Conservation (phyloP, 2,888 invertebrate genomes). For the Fragum sueziense region DNA sequence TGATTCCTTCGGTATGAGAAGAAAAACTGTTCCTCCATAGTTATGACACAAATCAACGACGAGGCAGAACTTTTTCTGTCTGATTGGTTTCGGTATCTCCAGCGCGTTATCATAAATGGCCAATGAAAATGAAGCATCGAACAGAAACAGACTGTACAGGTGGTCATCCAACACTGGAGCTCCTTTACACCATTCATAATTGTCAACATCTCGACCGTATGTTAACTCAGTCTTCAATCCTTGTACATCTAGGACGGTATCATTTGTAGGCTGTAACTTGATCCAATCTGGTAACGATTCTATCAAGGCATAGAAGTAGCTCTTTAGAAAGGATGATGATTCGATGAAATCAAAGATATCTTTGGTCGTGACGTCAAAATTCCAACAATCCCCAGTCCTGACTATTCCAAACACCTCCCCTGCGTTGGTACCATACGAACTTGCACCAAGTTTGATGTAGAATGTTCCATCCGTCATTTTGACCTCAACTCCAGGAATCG, state of each 20-base stretch:
- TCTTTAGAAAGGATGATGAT: slow-evolving; percentile 10
- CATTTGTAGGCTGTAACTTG: not conserved
- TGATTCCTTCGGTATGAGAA: slow-evolving; percentile 49
- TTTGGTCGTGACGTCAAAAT: slow-evolving; percentile 9
- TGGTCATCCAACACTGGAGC: slow-evolving; percentile 30
- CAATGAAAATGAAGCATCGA: slow-evolving; percentile 36
- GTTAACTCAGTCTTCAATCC: slow-evolving; percentile 18
- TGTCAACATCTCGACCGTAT: slow-evolving; percentile 18
- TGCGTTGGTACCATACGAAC: not conserved
- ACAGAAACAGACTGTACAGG: slow-evolving; percentile 34
- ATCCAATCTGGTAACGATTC: slow-evolving; percentile 17
- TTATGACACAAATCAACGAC: slow-evolving; percentile 48
- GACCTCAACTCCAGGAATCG: slow-evolving; percentile 13
- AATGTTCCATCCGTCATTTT: not conserved
- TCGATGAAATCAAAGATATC: slow-evolving; percentile 15
- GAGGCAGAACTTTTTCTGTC: slow-evolving; percentile 37
- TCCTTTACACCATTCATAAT: slow-evolving; percentile 26
- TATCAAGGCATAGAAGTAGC: not conserved
- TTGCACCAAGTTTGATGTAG: slow-evolving; percentile 3
- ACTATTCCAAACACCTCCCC: slow-evolving; percentile 6
- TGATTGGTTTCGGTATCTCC: slow-evolving; percentile 21
- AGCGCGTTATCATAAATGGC: slow-evolving; percentile 34
- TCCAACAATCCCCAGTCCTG: slow-evolving; percentile 23
- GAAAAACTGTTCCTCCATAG: slow-evolving; percentile 40
- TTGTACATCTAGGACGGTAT: slow-evolving; percentile 1